Base-by-base conservation (phyloP, 1,140 invertebrate genomes). In the Frieseomelitta varia region DNA sequence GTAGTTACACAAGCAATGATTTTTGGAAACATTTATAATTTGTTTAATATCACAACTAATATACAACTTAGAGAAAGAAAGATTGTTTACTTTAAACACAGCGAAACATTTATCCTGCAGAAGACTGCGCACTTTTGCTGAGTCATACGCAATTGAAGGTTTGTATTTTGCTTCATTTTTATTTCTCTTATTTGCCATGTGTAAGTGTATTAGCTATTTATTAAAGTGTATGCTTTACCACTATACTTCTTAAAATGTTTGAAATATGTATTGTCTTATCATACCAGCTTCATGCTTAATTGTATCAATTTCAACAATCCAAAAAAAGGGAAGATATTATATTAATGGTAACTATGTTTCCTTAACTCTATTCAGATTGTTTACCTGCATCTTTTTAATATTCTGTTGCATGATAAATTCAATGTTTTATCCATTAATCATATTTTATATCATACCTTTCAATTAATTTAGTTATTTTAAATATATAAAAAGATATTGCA, bases 111-210 rank as follows among this genome's bases (percentile, higher is more conserved):
- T 99, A 82, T 97, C 98, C 65, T 97, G 97, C 81, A 96, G 98
- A 76, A 98, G 98, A 94, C 96, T 99, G 69, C 97, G 97, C 90
- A 98, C 99, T 88, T 96, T 99, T 82, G 98, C 98, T 1, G 99
- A 99, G 95, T 98, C 98, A 8, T 99, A 98, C 96, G 98, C 98
- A 21, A 97, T 99, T 27, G 98, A 99, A 96, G 98, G 97, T 96
- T 93, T 75, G 86, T 72, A 88, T 79, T 79, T 84, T 87, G 87
- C 87, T 88, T 88, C 56, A 72, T 84, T 84, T 87, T 75, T 53
- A 75, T 83, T 88, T 87, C 19, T 67, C 58, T 78, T 79, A 79
- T 73, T 87, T 87, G 84, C 67, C 55, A 17, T 74, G 12, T 81
- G 69, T 61, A 80, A 80, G 55, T 80, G 68, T 73, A 61, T 73